Base-by-base conservation (phyloP, 2,113 vertebrate genomes). In the Ptyas mucosa region DNA sequence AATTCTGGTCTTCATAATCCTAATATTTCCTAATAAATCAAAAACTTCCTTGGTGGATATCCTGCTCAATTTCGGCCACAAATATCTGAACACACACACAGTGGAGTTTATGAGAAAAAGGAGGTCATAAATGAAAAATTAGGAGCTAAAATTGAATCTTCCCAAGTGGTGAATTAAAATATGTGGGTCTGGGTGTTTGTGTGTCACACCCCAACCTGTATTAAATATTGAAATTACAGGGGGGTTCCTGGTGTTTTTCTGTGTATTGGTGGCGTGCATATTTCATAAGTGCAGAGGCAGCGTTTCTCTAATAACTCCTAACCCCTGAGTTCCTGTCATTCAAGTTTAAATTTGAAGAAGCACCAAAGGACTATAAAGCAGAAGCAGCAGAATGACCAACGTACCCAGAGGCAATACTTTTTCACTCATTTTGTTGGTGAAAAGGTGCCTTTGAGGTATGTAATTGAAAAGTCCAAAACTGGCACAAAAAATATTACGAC, bases 181-280 rank as follows among this genome's bases (percentile, higher is more conserved):
- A 96, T 95, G 96, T 96, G 89, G 90, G 97, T 95, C 97, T 94
- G 91, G 92, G 96, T 39, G 18, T 39, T 3, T 21, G 34, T 51
- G 57, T 54, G 43, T 39, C 6, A 64, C 34, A 51, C 49, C 97
- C 94, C 94, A 94, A 92, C 58, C 94, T 96, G 95, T 96, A 98
- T 98, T 97, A 97, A 97, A 97, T 97, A 98, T 95, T 97, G 97
- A 97, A 96, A 97, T 96, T 58, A 90, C 95, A 91, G 95, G 95
- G 94, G 93, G 96, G 96, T 85, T 94, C 88, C 97, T 95, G 58
- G 85, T 94, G 92, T 97, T 97, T 96, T 95, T 92, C 94, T 96
- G 86, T 96, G 94, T 96, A 97, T 94, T 96, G 89, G 96, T 96
- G 97, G 95, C 34, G 1, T 95, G 94, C 92, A 95, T 97, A 97